Evolutionary conservation across 2,888 invertebrate genomes (phyloP), one percentile per base, ranked within the genome.

Genomic region (Lysandra coridon): DNA sequence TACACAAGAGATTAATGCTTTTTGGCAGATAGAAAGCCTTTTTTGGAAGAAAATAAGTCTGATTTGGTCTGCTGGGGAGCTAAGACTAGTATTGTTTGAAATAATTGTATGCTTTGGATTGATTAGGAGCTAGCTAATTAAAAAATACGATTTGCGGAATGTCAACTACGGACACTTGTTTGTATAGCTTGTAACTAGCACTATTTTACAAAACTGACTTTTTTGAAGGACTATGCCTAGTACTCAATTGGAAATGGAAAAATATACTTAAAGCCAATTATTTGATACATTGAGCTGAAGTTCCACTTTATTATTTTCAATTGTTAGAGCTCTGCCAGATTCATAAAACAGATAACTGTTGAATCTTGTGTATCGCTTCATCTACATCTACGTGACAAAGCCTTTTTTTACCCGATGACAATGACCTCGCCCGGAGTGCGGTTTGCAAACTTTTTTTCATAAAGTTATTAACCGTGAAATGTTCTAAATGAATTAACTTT

Each of bases 301-400:
- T 69, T 69, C 33, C 33, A 69, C 14, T 33, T 30, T 64, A 64
- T 12, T 64, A 78, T 30, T 64, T 49, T 30, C 69, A 69, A 57
- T 17, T 78, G 30, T 37, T 49, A 23, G 49, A 73, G 53, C 69
- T 73, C 17, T 78, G 14, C 62, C 33, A 44, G 49, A 75, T 77
- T 69, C 78, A 87, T 87, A 88, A 90, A 87, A 86, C 87, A 82
- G 64, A 81, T 91, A 90, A 90, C 89, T 88, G 90, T 90, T 86
- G 81, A 87, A 85, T 86, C 85, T 79, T 80, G 85, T 85, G 87
- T 88, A 88, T 88, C 89, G 85, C 84, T 81, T 86, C 85, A 88
- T 91, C 91, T 89, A 89, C 91, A 88, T 86, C 86, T 87, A 85
- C 89, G 89, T 92, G 90, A 91, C 90, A 85, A 85, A 86, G 87